Conservation (phyloP, 2,888 invertebrate species). For the Drosophila barbarae region DNA sequence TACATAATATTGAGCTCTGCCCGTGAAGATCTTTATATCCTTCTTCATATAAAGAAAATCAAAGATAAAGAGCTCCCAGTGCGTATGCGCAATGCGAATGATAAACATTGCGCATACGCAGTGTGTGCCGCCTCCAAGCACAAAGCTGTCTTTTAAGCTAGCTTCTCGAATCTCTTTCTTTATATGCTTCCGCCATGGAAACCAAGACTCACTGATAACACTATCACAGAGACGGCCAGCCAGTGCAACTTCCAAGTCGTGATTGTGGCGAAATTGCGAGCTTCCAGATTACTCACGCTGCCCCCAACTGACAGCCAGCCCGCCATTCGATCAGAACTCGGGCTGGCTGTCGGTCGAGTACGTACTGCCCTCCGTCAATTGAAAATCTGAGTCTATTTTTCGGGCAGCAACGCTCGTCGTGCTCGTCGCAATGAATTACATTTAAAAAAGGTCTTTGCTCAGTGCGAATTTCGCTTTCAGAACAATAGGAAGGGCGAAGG, state of each 20-base stretch:
- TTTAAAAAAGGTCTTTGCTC: conserved; percentile 33
- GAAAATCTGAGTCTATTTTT: conserved; percentile 44
- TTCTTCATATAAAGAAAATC: too few species aligned
- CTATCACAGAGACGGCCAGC: conserved; percentile 36
- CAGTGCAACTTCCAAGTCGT: conserved; percentile 39
- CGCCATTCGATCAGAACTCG: conserved; percentile 31
- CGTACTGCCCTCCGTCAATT: conserved; percentile 49
- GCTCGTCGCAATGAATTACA: conserved; percentile 13
- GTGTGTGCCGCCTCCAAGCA: background rate
- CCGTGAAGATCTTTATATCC: too few species aligned
- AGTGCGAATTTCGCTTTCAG: conserved; percentile 34
- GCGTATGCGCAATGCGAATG: background rate
- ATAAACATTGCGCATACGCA: conserved; percentile 16
- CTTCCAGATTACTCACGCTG: conserved; percentile 28
- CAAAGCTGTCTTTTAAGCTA: background rate
- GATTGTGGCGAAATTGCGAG: conserved; percentile 37
- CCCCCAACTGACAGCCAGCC: conserved; percentile 13
- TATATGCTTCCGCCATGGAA: conserved; percentile 27
- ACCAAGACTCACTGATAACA: conserved; percentile 22
- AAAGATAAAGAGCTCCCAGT: conserved; percentile 4
- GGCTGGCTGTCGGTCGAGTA: conserved; percentile 28
- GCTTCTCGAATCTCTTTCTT: conserved; percentile 4
- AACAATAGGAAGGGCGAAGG: conserved; percentile 19
- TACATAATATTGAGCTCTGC: too few species aligned
- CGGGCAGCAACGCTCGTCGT: conserved; percentile 14